Evolutionary conservation across 2,888 invertebrate species (phyloP), one percentile per base, ranked within the genome.

Genomic region (Eustalomyia histrio): DNA sequence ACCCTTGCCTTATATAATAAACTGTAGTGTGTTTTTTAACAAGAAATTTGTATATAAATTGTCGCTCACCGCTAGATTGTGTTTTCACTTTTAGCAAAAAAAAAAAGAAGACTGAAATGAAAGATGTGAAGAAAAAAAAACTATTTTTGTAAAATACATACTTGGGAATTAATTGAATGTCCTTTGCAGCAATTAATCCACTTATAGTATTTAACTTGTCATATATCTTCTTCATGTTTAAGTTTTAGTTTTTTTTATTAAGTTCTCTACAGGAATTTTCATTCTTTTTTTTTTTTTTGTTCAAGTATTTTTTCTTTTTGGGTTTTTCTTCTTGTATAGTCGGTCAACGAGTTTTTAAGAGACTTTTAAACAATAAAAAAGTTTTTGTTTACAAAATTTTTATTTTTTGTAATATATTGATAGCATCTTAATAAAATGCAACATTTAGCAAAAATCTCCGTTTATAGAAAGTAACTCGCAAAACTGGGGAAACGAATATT

Each of bases 151-250:
- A 12, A 63, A 60, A 24, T 39, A 57, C 67, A 57, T 57, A 29
- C 57, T 68, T 55, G 61, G 6, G 72, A 83, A 81, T 84, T 83
- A 84, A 84, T 84, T 84, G 84, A 84, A 84, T 83, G 84, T 84
- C 84, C 83, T 78, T 69, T 82, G 82, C 84, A 84, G 84, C 84
- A 84, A 84, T 84, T 84, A 84, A 84, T 84, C 84, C 83, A 76
- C 52, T 78, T 78, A 71, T 43, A 60, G 71, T 63, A 81, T 78
- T 81, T 78, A 81, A 81, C 74, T 78, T 81, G 78, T 81, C 78
- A 81, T 78, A 67, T 67, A 81, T 81, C 71, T 71, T 60, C 55
- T 60, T 52, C 53, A 47, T n/a, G 43, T n/a, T 47, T 14, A 47
- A 47, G 43, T 47, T 47, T 47, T 47, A 47, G 43, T 47, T 47